Conservation (phyloP, 2,888 invertebrate genomes). For the Zele albiditarsus region DNA sequence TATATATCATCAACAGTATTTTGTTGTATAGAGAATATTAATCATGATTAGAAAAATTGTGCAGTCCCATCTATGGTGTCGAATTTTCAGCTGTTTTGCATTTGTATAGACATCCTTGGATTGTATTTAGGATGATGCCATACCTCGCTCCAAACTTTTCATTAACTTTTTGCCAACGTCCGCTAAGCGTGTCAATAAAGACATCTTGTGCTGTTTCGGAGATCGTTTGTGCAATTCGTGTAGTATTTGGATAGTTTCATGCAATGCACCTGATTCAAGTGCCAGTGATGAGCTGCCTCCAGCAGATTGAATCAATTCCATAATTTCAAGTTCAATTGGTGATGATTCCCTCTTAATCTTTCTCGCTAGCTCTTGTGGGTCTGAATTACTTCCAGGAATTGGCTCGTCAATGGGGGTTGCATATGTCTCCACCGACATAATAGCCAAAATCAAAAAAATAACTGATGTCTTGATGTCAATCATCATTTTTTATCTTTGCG, state of each 20-base stretch:
- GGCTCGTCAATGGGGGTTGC: neutral
- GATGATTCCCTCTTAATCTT: neutral
- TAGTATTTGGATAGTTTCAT: too few relatives aligned
- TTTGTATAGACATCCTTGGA: neutral
- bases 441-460: neutral
- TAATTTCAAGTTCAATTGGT: neutral
- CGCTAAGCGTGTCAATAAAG: neutral
- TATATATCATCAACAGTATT: neutral
- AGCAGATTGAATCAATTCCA: neutral
- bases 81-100: neutral
- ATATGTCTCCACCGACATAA: neutral
- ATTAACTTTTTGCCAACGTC: too few relatives aligned
- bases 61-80: too few relatives aligned
- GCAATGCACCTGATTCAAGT: too few relatives aligned
- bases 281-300: neutral
- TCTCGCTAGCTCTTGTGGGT: neutral
- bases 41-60: neutral
- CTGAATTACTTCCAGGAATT: neutral
- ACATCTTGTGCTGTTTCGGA: neutral
- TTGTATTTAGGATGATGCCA: too few relatives aligned
- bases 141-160: too few relatives aligned
- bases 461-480: neutral
- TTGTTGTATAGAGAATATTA: neutral
- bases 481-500: neutral
- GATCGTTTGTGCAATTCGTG: too few relatives aligned